phyloP scores from a whole-genome alignment of 2,797 vertebrate species.

The Mus spretus region DNA sequence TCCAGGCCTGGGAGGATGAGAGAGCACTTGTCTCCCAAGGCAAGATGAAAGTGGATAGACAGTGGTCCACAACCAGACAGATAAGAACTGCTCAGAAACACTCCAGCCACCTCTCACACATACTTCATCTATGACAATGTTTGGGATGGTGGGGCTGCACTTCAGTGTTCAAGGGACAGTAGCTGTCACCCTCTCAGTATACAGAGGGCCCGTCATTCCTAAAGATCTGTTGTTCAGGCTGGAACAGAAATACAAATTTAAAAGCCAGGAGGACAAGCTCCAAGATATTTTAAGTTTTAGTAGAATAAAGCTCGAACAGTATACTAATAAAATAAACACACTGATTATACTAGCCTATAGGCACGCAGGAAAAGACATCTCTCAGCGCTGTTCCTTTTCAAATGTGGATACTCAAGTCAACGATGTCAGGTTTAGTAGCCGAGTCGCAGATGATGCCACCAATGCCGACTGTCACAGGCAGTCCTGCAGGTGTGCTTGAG shows the following conservation, averaged over 20 bases:
- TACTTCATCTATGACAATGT: background rate
- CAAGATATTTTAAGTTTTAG: background rate
- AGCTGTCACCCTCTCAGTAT: background rate
- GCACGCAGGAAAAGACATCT: no score
- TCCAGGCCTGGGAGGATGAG: background rate
- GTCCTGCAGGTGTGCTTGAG: background rate
- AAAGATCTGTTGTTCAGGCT: background rate
- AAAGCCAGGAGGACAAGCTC: background rate
- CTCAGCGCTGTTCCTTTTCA: background rate
- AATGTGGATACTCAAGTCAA: background rate
- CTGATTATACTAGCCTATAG: no score
- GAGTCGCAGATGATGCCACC: background rate
- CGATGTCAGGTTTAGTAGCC: background rate
- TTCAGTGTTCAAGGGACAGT: no score
- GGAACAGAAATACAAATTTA: background rate
- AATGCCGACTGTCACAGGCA: background rate
- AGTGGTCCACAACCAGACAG: background rate
- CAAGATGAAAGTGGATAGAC: background rate
- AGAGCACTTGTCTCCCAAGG: background rate
- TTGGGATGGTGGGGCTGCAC: background rate
- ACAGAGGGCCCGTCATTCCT: background rate
- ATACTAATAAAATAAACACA: background rate
- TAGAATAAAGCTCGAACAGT: background rate
- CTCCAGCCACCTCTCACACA: background rate
- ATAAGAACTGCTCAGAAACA: background rate